phyloP scores from a whole-genome alignment of 2,113 vertebrate genomes.

The Tyto alba region DNA sequence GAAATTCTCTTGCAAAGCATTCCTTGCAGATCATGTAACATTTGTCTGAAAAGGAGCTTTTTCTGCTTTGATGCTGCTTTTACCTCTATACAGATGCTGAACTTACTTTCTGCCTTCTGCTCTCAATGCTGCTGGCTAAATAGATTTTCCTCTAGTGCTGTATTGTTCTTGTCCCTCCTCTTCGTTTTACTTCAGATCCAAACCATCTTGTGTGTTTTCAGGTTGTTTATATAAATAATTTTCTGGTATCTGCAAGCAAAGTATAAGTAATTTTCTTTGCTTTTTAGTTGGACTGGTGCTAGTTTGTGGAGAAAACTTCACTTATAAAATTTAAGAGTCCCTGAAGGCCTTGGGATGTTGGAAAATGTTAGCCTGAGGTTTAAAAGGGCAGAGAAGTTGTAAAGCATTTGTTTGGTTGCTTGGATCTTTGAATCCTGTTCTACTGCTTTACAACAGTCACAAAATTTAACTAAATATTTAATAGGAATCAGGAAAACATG shows the following conservation, averaged over 20 bases:
- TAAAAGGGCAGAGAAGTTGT: background rate
- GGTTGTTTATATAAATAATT: background rate
- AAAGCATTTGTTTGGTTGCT: background rate
- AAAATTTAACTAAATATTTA: background rate
- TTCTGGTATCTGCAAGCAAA: background rate
- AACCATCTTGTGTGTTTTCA: background rate
- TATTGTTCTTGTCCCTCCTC: background rate
- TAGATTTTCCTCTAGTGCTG: background rate
- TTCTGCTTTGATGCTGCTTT: background rate
- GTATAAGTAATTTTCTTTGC: background rate
- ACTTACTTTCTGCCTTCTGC: background rate
- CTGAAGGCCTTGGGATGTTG: background rate
- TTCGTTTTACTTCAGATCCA: background rate
- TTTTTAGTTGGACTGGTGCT: background rate
- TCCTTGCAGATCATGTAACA: background rate
- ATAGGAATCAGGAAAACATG: background rate
- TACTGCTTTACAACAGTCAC: background rate
- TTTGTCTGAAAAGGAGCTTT: background rate
- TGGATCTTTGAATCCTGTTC: background rate
- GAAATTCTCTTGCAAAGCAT: background rate
- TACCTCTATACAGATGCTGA: background rate
- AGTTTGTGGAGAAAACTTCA: background rate
- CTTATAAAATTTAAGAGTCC: background rate
- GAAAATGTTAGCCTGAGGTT: background rate
- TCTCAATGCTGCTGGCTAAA: background rate